Evolutionary conservation across 2,113 vertebrate genomes (phyloP), one percentile per base, ranked within the genome.

Genomic region (Carollia perspicillata): DNA sequence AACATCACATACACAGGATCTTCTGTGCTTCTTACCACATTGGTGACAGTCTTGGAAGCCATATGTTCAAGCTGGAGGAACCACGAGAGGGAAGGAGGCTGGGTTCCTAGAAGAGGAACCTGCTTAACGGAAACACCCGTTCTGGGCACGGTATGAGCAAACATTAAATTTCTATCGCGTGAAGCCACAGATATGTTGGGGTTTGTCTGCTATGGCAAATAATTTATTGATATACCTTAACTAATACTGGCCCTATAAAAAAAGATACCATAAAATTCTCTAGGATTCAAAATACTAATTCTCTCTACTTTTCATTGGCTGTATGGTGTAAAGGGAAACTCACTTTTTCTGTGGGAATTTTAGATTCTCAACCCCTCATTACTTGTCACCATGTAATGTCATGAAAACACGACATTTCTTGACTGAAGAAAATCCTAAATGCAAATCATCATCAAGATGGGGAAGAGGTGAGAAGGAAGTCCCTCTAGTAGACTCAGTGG

Each of bases 321-420:
- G 0, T 89, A 63, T 51, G 12, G 17, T 72, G 1, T 60, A 17
- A 88, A 95, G 55, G 47, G 33, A 83, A 93, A 86, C 26, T 8
- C 2, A 28, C 53, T 51, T 90, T 95, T 97, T 78, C 69, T 74
- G 10, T 18, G 51, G 6, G n/a, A 84, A 30, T 84, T 96, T 95
- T 80, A 84, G 17, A 53, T 74, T 95, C 8, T 87, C 63, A 93
- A 22, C 40, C 35, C 94, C 58, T 96, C 26, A 80, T 96, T 97
- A 84, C 44, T 66, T 79, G 66, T 80, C 0, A 0, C 74, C 78
- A 96, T 53, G 51, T 33, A 91, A 84, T 68, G 9, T 35, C 93
- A 94, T 30, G 51, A 96, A 90, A 80, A 77, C 5, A 18, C 28
- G 8, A 65, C 37, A 18, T 88, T 90, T 96, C 80, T 90, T 94